These are phyloP conservation scores for Anisognathus igniventris DNA, from an alignment of 2,797 vertebrate genomes.

Conservation along the genomic window DNA sequence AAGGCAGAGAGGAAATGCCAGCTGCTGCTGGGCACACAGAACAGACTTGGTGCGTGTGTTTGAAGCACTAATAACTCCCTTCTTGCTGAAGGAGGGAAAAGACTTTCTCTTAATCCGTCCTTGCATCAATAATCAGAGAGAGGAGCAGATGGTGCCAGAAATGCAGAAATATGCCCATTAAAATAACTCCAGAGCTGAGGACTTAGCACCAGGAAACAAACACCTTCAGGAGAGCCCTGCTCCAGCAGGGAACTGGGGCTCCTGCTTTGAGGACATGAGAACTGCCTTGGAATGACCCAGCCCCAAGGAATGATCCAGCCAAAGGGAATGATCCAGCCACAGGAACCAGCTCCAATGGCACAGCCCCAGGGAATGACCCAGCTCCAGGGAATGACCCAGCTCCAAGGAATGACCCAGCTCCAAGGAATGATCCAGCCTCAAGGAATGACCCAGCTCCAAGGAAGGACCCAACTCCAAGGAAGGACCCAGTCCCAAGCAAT, in stretches of 20 bases:
- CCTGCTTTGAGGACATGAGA: neutral
- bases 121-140: slow-evolving; percentile 46
- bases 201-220: slow-evolving; percentile 1
- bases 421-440: neutral
- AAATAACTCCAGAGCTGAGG: neutral
- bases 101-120: slow-evolving; percentile 39
- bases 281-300: neutral
- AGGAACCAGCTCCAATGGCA: neutral
- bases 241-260: neutral
- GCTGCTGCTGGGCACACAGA: neutral
- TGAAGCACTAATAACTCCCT: slow-evolving; percentile 43
- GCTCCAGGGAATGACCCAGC: neutral
- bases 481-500: no score
- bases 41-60: neutral
- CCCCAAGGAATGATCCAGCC: accelerated
- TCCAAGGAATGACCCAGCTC: neutral
- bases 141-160: slow-evolving; percentile 57
- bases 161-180: slow-evolving; percentile 24
- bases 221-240: neutral
- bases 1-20: slow-evolving; percentile 1
- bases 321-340: neutral
- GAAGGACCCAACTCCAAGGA: no score
- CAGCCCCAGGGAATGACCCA: accelerated
- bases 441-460: no score
- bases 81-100: slow-evolving; percentile 30